Evolutionary conservation across 2,113 vertebrate species (phyloP), one percentile per base, ranked within the genome.

Genomic region (Blennius ocellaris): DNA sequence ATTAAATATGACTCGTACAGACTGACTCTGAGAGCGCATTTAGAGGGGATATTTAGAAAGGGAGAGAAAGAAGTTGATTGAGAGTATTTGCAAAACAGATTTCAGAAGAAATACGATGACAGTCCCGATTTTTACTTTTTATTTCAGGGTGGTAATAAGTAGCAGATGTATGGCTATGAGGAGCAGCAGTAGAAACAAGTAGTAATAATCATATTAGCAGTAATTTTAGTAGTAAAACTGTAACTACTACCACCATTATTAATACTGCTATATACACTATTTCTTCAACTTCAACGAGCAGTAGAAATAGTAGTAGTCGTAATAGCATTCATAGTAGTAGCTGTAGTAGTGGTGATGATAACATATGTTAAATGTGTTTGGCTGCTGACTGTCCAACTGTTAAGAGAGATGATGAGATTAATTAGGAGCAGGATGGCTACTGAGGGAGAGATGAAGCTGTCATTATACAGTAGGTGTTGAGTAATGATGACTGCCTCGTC

Each of bases 391-490:
- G 81, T 83, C 82, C 88, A 71, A 87, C 90, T 84, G 78, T 87
- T 89, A 69, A 80, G 54, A 81, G 78, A 73, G 83, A 90, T 90
- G 87, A 91, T 90, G 87, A 86, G 87, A 89, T 90, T 91, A 89
- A 92, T 91, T 91, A 86, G 89, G 68, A 81, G 73, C 41, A 65
- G 75, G 85, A 87, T 80, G 84, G 71, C 87, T 89, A 80, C 85
- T 90, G 83, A 74, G 90, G 89, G 89, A 90, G 85, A 85, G 77
- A 88, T 92, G 88, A 92, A 89, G 83, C 89, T 88, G 88, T 92
- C 92, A 92, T 87, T 77, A 83, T 83, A 81, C 88, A 82, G 88
- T 78, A 87, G 88, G 74, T 89, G 82, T 89, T 92, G 89, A 92
- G 79, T 90, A 90, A 92, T 88, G 88, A 90, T 70, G 76, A 68